Evolutionary conservation across 2,113 vertebrate species (phyloP).

Genomic region (Archocentrus centrarchus): DNA sequence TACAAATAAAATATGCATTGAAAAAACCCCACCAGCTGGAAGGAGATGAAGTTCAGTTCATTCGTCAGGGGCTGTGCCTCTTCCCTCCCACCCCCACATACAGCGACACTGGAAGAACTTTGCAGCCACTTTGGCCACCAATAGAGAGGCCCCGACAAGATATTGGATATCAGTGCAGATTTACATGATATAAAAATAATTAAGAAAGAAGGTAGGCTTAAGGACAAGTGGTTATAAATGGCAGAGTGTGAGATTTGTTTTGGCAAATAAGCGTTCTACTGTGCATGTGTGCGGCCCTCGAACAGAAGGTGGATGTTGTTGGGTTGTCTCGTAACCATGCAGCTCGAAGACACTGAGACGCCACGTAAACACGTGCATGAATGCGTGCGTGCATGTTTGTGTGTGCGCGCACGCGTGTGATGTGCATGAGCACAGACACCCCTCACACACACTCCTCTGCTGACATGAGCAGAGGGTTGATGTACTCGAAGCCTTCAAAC

Average conservation of each 20-base stretch:
- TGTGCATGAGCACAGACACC: conserved; percentile 1
- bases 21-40: conserved; percentile 51
- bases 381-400: not conserved
- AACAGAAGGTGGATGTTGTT: conserved; percentile 57
- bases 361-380: conserved; percentile 52
- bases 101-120: conserved; percentile 71
- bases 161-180: conserved; percentile 73
- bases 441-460: conserved; percentile 97
- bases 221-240: conserved; percentile 83
- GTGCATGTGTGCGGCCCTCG: conserved; percentile 59
- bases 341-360: conserved; percentile 61
- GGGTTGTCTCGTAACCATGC: conserved; percentile 69
- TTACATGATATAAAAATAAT: conserved; percentile 79
- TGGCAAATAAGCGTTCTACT: conserved; percentile 77
- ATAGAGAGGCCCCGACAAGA: conserved; percentile 63
- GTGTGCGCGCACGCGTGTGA: not conserved
- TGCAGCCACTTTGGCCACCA: conserved; percentile 44
- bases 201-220: conserved; percentile 74
- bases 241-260: conserved; percentile 81
- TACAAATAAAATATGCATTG: conserved; percentile 73
- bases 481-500: conserved; percentile 99
- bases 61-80: conserved; percentile 26
- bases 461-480: conserved; percentile 99
- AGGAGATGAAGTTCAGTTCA: conserved; percentile 51
- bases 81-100: conserved; percentile 21